These are phyloP conservation scores for Hemicentrotus pulcherrimus DNA, from an alignment of 35 echinoderm and acorn worm genomes.

Conservation along the genomic window DNA sequence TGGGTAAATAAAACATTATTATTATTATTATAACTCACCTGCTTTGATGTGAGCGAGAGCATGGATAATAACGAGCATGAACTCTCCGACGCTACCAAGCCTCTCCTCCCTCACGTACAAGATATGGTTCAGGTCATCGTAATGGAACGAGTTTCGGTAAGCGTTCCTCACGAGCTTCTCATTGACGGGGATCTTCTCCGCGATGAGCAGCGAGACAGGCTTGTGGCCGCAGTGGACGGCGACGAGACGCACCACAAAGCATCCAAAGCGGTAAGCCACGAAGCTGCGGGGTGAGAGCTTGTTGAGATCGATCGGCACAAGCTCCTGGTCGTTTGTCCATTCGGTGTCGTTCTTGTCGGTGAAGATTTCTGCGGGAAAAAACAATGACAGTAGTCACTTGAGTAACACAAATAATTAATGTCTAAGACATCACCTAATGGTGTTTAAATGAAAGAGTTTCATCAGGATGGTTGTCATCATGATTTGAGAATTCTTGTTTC, in stretches of 20 bases:
- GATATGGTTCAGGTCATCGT: conserved; percentile 79
- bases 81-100: conserved; percentile 82
- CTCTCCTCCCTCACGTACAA: conserved; percentile 76
- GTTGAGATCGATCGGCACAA: conserved; percentile 86
- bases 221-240: conserved; percentile 66
- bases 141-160: conserved; percentile 95
- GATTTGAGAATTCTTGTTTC: no score
- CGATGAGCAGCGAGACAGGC: conserved; percentile 86
- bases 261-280: conserved; percentile 91
- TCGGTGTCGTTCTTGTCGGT: conserved; percentile 72
- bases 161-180: conserved; percentile 72
- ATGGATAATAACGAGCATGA: conserved; percentile 85
- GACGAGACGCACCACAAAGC: conserved; percentile 77
- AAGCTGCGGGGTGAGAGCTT: conserved; percentile 83
- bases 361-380: conserved; percentile 66
- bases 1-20: no score
- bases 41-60: conserved; percentile 93
- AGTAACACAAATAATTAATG: neutral
- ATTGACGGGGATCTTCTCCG: conserved; percentile 86
- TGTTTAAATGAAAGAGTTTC: no score
- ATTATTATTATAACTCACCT: conserved; percentile 32
- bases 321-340: conserved; percentile 78
- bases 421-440: neutral
- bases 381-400: neutral
- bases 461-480: no score